Base-by-base conservation (phyloP, 2,888 invertebrate species). In the Thymelicus sylvestris region DNA sequence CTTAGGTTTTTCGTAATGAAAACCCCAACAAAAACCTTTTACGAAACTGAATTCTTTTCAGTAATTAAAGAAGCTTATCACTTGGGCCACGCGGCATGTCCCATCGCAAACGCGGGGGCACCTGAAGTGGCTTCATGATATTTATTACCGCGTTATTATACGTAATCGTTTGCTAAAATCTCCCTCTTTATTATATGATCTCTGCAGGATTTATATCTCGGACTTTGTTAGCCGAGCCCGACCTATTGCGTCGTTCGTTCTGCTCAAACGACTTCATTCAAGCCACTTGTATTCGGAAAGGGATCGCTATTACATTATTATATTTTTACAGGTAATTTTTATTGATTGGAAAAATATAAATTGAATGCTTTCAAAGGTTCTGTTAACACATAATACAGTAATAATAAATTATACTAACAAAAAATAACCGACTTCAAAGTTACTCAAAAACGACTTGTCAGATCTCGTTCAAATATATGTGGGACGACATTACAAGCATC, bases 81-180 rank as follows among this genome's bases (percentile, higher is more conserved):
- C 76, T 79, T 81, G 74, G 12, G 50, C 80, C 80, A 52, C 60
- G 69, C 77, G 73, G 72, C 76, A 73, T 77, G 79, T 78, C 74
- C 67, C 74, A 68, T 72, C 74, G 74, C 73, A 74, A 72, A 74
- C 74, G 74, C 73, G 72, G 72, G 75, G 82, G 86, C 82, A 84
- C 87, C 87, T 85, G 87, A 82, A 89, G 89, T 87, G 85, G 86
- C 85, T 86, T 80, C 81, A 77, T 79, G 84, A 89, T 91, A 92
- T 93, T 92, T 92, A 93, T 90, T 83, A 83, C 89, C 77, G 81
- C 83, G 86, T 89, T 90, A 91, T 91, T 90, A 91, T 85, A 80
- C 83, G 87, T 90, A 92, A 92, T 90, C 92, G 88, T 82, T 78
- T 87, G 79, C 83, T 81, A 85, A 90, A 89, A 89, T 89, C 86